Evolutionary conservation across 64 coral and sea anemone genomes (phyloP).

Genomic region (Trachythela sp.): DNA sequence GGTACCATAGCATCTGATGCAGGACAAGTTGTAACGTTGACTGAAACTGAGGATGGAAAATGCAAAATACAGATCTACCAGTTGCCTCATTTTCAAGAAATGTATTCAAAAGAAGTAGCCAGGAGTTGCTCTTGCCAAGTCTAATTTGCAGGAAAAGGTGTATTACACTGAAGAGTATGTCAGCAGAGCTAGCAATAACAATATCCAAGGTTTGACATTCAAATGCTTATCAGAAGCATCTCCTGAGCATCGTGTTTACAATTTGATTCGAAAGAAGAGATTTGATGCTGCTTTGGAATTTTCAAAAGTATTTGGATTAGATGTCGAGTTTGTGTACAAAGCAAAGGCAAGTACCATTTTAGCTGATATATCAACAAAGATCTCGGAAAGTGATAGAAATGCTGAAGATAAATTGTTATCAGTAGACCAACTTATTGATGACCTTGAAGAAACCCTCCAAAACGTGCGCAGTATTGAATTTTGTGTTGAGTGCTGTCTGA

Average conservation of each 20-base stretch:
- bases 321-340: slow-evolving; percentile 13
- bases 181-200: not conserved
- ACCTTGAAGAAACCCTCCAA: not conserved
- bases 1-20: not conserved
- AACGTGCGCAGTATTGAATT: not conserved
- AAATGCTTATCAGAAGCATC: not conserved
- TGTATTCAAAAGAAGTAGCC: not conserved
- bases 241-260: slow-evolving; percentile 16
- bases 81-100: not conserved
- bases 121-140: not conserved
- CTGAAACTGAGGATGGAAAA: not conserved
- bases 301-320: not conserved
- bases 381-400: not conserved
- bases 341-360: slow-evolving; percentile 6
- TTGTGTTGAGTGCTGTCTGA: slow-evolving; percentile 3
- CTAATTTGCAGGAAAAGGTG: slow-evolving; percentile 9
- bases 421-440: not conserved
- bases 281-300: slow-evolving; percentile 28
- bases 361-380: not conserved
- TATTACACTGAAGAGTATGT: not conserved
- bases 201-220: not conserved
- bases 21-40: not conserved
- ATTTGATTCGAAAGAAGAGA: not conserved
- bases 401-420: not conserved
- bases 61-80: not conserved